Base-by-base conservation (phyloP, 37 sponge, comb jelly and placozoan genomes). In the Geodia barretti region DNA sequence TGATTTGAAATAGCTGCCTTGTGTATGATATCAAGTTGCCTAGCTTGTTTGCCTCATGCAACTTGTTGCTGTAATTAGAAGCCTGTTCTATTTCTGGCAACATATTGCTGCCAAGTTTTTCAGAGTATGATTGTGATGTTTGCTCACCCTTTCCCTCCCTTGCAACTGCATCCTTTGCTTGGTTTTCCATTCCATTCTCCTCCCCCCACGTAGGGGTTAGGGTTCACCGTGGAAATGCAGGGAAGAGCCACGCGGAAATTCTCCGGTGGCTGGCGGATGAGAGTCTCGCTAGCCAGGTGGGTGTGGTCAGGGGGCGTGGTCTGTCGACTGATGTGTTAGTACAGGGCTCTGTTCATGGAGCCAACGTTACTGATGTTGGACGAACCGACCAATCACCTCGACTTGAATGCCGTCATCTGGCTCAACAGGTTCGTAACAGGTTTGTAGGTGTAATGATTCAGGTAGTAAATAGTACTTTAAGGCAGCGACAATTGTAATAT, bases 331-430 rank as follows among this genome's bases (percentile, higher is more conserved):
- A 34, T 76, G 47, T 65, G 24, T 19, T 77, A 5, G 8, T 84
- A 19, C 80, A 97, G 99, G 69, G 97, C 99, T 0, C 81, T 98
- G 76, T 98, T 98, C 80, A 79, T 98, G 88, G 99, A 98, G 83
- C 99, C 99, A 2, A 95, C 99, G 19, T 70, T 98, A 54, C 89
- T 98, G 28, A 78, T 98, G 86, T 62, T 98, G 79, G 99, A 98
- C 81, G 99, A 98, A 73, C 99, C 99, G 3, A 98, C 99, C 23
- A 98, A 98, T 71, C 99, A 98, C 68, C 90, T 98, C 20, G 99
- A 98, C 70, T 91, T 98, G 33, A 98, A 98, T 79, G 99, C 99
- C 63, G 99, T 98, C 74, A 98, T 98, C 64, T 98, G 99, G 99
- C 79, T 98, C 61, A 92, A 98, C 83, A 96, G 64, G 91, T 94